phyloP scores from a whole-genome alignment of 2,113 vertebrate genomes.

The Epinephelus moara region DNA sequence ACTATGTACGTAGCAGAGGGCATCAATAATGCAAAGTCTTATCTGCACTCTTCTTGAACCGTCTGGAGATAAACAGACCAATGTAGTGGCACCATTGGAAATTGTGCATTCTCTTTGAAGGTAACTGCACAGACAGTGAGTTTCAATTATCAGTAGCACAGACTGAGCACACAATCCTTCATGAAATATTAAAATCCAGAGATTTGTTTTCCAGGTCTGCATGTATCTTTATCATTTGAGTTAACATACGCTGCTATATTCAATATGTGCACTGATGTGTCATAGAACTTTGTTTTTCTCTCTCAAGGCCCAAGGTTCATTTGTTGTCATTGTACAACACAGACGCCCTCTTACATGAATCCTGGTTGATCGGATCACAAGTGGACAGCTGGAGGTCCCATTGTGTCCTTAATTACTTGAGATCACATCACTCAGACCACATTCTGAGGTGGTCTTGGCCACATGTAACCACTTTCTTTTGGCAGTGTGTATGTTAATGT shows the following conservation, averaged over 20 bases:
- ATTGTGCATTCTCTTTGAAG: constrained; percentile 19
- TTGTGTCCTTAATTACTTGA: no score
- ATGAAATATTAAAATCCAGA: constrained; percentile 6
- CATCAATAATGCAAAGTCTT: constrained; percentile 59
- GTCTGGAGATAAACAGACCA: constrained; percentile 25
- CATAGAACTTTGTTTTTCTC: neutral
- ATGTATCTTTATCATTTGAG: constrained; percentile 12
- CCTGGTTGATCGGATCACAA: no score
- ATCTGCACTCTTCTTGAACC: constrained; percentile 34
- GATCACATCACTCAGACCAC: no score
- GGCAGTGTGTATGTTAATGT: no score
- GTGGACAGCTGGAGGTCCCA: no score
- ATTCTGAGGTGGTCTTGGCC: no score
- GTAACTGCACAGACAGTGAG: constrained; percentile 13
- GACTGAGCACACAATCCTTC: neutral
- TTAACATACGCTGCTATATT: neutral
- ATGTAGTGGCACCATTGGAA: neutral
- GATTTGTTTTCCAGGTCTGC: neutral
- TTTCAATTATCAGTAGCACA: constrained; percentile 14
- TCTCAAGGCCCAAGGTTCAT: neutral
- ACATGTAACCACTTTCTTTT: no score
- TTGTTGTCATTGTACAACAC: no score
- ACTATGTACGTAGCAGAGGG: constrained; percentile 26
- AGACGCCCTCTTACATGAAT: no score
- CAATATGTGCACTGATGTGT: neutral